Evolutionary conservation across 1,140 invertebrate species (phyloP), one percentile per base, ranked within the genome.

Genomic region (Dendrolimus kikuchii): DNA sequence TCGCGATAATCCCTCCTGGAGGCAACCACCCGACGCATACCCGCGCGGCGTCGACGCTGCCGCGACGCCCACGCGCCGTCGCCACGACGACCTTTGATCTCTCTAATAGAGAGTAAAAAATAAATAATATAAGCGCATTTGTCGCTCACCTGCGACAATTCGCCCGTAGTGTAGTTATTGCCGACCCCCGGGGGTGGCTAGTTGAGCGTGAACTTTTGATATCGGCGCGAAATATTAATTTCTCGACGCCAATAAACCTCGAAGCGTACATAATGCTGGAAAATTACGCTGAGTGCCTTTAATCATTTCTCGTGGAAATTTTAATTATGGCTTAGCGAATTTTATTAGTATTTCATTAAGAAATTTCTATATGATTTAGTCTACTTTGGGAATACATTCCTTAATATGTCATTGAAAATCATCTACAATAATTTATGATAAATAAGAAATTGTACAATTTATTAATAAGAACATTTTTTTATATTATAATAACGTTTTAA

Each of bases 181-280:
- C 72, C 76, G 66, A 72, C 66, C 72, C 68, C 68, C 54, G 60
- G 70, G 76, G 82, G 79, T 78, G 77, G 77, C 70, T 79, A 84
- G 82, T 82, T 78, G 77, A 84, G 81, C 81, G 80, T 86, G 69
- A 86, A 82, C 81, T 80, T 80, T 85, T 86, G 74, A 83, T 86
- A 86, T 86, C 78, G 77, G 78, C 68, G 77, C 78, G 80, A 83
- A 86, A 83, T 83, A 86, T 86, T 86, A 86, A 83, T 86, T 82
- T 86, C 82, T 76, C 77, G 76, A 69, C 75, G 76, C 71, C 78
- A 77, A 83, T 80, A 76, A 81, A 81, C 74, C 71, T 46, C 70
- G 66, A 60, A 72, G 81, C 77, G 81, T 71, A 71, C 77, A 77
- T 78, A 85, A 81, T 81, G 68, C 74, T 69, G 73, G 75, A 78